Evolutionary conservation across 1,140 invertebrate genomes (phyloP).

Genomic region (Trichonephila clavipes): DNA sequence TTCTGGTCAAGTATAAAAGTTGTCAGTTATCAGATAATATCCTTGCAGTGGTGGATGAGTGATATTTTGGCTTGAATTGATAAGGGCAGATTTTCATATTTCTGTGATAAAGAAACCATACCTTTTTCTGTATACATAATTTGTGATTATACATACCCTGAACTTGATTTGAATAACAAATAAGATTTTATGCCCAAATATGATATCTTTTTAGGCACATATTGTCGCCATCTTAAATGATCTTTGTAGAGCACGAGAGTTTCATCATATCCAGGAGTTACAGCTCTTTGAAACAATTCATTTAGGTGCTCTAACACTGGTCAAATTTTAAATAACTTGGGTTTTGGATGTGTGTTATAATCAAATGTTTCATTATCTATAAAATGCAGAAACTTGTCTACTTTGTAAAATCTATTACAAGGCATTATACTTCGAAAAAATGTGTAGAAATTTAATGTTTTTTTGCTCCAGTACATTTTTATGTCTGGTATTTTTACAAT

Average conservation of each 20-base stretch:
- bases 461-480: slow-evolving; percentile 57
- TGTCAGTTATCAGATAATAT: slow-evolving; percentile 60
- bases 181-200: too few relatives aligned
- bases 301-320: neutral
- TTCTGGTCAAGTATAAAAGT: slow-evolving; percentile 41
- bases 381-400: slow-evolving; percentile 37
- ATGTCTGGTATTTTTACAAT: slow-evolving; percentile 41
- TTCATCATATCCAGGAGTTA: neutral
- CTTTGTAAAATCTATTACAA: slow-evolving; percentile 31
- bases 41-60: slow-evolving; percentile 46
- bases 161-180: too few relatives aligned
- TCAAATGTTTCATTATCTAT: slow-evolving; percentile 45
- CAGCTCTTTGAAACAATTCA: slow-evolving; percentile 24
- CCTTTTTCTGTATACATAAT: too few relatives aligned
- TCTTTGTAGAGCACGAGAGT: too few relatives aligned
- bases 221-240: too few relatives aligned
- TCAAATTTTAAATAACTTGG: slow-evolving; percentile 23
- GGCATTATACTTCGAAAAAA: neutral
- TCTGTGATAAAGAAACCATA: too few relatives aligned
- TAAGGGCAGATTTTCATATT: too few relatives aligned
- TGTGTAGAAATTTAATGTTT: slow-evolving; percentile 38
- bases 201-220: too few relatives aligned
- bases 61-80: neutral
- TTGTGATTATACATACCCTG: too few relatives aligned
- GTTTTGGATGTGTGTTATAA: neutral